phyloP scores from a whole-genome alignment of 2,888 invertebrate species.

The Amblyjoppa fuscipennis region DNA sequence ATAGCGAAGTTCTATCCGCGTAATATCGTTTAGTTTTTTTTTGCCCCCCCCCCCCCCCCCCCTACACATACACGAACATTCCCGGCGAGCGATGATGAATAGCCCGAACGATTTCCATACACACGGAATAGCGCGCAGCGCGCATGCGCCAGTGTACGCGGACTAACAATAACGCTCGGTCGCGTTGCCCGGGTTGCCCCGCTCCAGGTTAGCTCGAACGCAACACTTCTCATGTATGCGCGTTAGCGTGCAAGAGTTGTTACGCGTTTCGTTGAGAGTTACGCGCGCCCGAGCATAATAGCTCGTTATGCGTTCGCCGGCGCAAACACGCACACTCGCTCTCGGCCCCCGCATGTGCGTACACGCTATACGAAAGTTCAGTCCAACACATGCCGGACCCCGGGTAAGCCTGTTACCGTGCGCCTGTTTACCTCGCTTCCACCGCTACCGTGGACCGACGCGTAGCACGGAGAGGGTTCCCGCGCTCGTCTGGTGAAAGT shows the following conservation, averaged over 20 bases:
- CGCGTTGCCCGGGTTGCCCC: not conserved
- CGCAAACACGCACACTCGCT: slow-evolving; percentile 51
- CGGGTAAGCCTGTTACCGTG: not conserved
- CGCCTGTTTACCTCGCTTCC: not conserved
- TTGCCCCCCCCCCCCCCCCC: not conserved
- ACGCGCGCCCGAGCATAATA: slow-evolving; percentile 73
- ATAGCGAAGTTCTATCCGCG: not conserved
- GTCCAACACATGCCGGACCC: not conserved
- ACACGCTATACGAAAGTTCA: not conserved
- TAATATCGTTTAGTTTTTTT: not conserved
- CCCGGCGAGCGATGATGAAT: slow-evolving; percentile 48
- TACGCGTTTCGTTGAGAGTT: slow-evolving; percentile 70
- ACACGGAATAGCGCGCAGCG: not conserved
- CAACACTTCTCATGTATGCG: slow-evolving; percentile 13
- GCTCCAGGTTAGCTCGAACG: slow-evolving; percentile 26
- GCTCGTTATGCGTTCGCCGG: slow-evolving; percentile 71
- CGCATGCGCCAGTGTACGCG: slow-evolving; percentile 8
- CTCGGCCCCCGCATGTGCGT: slow-evolving; percentile 10
- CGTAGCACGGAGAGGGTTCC: slow-evolving; percentile 11
- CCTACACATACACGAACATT: not conserved
- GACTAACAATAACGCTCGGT: slow-evolving; percentile 29
- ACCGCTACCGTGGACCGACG: slow-evolving; percentile 2
- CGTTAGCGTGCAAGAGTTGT: slow-evolving; percentile 52
- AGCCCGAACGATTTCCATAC: slow-evolving; percentile 9
- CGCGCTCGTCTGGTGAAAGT: slow-evolving; percentile 67